phyloP scores from a whole-genome alignment of 2,113 vertebrate species.

The Synchiropus splendidus region DNA sequence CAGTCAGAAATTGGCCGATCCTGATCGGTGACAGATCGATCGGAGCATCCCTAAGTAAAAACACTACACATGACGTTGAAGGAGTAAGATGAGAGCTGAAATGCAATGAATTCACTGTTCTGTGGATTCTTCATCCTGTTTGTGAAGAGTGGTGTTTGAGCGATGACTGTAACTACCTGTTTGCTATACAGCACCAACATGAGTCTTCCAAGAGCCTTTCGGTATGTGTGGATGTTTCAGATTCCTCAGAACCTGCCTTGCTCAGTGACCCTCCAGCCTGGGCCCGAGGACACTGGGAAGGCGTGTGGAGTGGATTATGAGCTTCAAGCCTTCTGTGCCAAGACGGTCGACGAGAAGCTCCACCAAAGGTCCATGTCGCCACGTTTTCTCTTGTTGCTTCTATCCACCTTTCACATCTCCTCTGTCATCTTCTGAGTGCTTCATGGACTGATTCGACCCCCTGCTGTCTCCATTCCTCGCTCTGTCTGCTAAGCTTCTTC shows the following conservation, averaged over 20 bases:
- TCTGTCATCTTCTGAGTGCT: background rate
- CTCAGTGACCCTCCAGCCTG: conserved; percentile 79
- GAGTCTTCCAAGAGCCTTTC: background rate
- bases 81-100: no score
- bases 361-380: conserved; percentile 72
- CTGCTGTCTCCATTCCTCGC: no score
- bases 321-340: conserved; percentile 78
- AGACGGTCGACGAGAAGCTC: conserved; percentile 76
- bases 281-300: conserved; percentile 68
- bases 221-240: conserved; percentile 37
- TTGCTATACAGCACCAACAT: no score
- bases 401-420: background rate
- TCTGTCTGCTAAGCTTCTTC: background rate
- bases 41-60: no score
- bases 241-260: conserved; percentile 81
- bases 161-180: no score
- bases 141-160: no score
- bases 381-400: background rate
- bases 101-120: no score
- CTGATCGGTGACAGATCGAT: no score
- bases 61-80: no score
- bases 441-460: no score
- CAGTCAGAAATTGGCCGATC: no score
- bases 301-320: conserved; percentile 83
- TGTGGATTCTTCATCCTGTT: no score